phyloP scores from a whole-genome alignment of 2,888 invertebrate genomes.

The Cataglyphis cursor region DNA sequence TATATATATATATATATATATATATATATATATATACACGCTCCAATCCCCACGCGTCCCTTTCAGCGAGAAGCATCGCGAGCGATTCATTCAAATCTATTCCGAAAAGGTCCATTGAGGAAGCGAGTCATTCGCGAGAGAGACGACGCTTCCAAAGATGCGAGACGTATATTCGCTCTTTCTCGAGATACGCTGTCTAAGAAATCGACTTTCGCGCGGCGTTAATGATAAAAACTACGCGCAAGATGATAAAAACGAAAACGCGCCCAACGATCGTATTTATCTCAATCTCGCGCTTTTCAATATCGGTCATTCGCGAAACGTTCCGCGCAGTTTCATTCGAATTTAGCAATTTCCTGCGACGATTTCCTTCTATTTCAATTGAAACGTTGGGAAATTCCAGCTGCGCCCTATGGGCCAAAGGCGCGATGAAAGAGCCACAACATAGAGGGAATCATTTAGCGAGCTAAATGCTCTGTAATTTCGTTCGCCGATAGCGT shows the following conservation, averaged over 20 bases:
- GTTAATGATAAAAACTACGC: neutral
- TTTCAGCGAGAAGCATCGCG: constrained; percentile 15
- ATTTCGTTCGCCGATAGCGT: neutral
- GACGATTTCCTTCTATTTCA: constrained; percentile 51
- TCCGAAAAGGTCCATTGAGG: neutral
- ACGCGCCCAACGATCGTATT: constrained; percentile 18
- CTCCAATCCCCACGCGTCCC: neutral
- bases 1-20: neutral
- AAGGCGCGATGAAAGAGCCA: constrained; percentile 35
- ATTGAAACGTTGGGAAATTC: constrained; percentile 30
- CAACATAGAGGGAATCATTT: constrained; percentile 44
- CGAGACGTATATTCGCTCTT: neutral
- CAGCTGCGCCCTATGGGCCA: constrained; percentile 32
- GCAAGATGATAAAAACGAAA: constrained; percentile 7
- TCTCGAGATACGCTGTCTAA: neutral
- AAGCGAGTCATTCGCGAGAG: constrained; percentile 13
- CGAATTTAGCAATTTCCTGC: constrained; percentile 53
- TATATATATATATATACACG: too few relatives aligned
- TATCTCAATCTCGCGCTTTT: constrained; percentile 42
- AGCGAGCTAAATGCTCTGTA: constrained; percentile 39
- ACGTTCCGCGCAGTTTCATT: constrained; percentile 43
- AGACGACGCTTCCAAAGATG: neutral
- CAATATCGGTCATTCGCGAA: constrained; percentile 40
- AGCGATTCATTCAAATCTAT: constrained; percentile 26
- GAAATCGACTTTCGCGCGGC: constrained; percentile 23